These are phyloP conservation scores for Watsonalla binaria DNA, from an alignment of 2,888 invertebrate species.

Conservation along the genomic window DNA sequence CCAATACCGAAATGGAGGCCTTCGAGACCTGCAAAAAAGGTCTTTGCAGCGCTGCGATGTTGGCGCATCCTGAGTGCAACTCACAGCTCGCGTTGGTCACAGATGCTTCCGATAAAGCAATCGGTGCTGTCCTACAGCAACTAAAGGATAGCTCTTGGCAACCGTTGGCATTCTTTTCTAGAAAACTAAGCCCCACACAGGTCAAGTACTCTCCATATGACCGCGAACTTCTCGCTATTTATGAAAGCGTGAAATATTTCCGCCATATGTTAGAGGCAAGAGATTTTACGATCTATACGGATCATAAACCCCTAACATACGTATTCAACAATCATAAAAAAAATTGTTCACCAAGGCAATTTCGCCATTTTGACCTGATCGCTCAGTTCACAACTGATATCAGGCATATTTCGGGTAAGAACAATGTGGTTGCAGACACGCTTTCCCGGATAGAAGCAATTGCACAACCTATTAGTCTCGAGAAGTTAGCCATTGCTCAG, in stretches of 20 bases:
- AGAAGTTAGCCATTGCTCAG: conserved; percentile 13
- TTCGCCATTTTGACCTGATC: conserved; percentile 36
- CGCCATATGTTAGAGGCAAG: conserved; percentile 42
- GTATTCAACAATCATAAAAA: conserved; percentile 32
- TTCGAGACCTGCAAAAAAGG: conserved; percentile 27
- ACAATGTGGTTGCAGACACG: conserved; percentile 40
- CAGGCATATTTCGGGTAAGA: conserved; percentile 29
- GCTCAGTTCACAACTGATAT: conserved; percentile 42
- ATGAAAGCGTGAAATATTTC: conserved; percentile 38
- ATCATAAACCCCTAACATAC: conserved; percentile 39
- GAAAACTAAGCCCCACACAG: conserved; percentile 33
- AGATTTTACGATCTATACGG: conserved; percentile 32
- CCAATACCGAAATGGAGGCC: conserved; percentile 13
- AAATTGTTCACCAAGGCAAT: conserved; percentile 37
- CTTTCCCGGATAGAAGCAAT: conserved; percentile 29
- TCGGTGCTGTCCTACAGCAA: conserved; percentile 49
- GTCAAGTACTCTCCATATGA: conserved; percentile 42
- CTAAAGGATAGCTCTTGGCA: conserved; percentile 20
- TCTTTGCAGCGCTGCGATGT: conserved; percentile 26
- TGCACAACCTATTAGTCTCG: conserved; percentile 8
- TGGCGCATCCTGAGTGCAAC: conserved; percentile 32
- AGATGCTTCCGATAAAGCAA: conserved; percentile 44
- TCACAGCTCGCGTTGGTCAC: conserved; percentile 29
- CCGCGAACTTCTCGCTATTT: conserved; percentile 42
- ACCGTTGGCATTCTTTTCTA: conserved; percentile 45